Evolutionary conservation across 2,113 vertebrate species (phyloP).

Genomic region (Lagenorhynchus albirostris): DNA sequence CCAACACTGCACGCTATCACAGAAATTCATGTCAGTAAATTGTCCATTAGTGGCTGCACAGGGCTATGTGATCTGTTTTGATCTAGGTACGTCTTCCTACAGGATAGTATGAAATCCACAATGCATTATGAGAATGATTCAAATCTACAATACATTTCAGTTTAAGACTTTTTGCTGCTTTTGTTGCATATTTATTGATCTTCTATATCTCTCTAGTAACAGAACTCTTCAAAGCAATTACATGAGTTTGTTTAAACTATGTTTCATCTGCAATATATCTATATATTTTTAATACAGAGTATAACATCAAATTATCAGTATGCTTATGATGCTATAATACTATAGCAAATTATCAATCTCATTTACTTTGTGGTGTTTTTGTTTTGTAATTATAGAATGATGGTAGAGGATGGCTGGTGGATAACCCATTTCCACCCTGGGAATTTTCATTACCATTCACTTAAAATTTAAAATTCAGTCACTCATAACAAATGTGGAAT

Average conservation of each 20-base stretch:
- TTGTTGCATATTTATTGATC: not conserved
- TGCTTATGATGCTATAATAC: conserved; percentile 34
- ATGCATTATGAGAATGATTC: not conserved
- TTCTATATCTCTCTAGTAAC: not conserved
- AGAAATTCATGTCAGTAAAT: conserved; percentile 4
- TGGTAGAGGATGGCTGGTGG: not conserved
- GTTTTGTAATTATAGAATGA: conserved; percentile 48
- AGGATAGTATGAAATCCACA: not conserved
- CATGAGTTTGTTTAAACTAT: not conserved
- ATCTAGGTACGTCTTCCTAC: not conserved
- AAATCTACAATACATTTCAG: not conserved
- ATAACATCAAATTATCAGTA: conserved; percentile 49
- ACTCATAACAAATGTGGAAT: not conserved
- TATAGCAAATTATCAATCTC: conserved; percentile 61
- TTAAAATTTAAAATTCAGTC: not conserved
- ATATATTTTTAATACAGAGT: conserved; percentile 61
- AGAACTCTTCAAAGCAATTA: not conserved
- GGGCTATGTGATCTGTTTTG: not conserved
- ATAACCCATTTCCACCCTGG: not conserved
- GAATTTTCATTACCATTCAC: not conserved
- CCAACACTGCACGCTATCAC: not conserved
- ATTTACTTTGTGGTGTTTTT: conserved; percentile 56
- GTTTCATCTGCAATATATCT: conserved; percentile 26
- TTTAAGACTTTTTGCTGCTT: not conserved
- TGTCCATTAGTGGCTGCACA: not conserved